These are phyloP conservation scores for Petrocephalus microphthalmus DNA, from an alignment of 2,113 vertebrate species.

Conservation along the genomic window DNA sequence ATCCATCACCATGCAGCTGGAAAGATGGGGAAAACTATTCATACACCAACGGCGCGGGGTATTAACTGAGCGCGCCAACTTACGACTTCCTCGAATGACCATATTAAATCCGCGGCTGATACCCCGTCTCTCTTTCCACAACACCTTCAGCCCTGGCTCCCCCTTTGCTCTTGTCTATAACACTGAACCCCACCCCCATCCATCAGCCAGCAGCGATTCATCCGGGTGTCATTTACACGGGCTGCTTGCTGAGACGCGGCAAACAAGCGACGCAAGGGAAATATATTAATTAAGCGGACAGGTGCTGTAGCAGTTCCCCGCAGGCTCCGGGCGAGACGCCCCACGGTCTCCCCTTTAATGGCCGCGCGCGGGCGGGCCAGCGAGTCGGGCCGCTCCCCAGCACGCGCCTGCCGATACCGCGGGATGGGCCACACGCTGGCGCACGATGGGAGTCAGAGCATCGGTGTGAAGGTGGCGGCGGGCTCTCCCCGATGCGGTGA, in stretches of 20 bases:
- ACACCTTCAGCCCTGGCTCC: neutral
- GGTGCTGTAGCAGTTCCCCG: neutral
- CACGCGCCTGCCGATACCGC: neutral
- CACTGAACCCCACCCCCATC: neutral
- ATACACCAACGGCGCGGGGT: neutral
- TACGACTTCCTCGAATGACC: neutral
- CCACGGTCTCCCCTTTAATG: neutral
- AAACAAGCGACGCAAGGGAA: neutral
- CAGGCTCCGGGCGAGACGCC: neutral
- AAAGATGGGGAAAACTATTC: neutral
- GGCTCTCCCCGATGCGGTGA: constrained; percentile 51
- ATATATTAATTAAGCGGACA: neutral
- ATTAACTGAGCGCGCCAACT: neutral
- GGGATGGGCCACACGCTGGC: neutral
- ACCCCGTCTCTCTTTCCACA: neutral
- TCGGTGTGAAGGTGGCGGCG: constrained; percentile 35
- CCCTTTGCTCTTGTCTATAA: neutral
- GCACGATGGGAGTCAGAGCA: neutral
- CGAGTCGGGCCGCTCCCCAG: neutral
- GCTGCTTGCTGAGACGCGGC: neutral
- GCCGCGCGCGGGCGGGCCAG: neutral
- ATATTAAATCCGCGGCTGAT: neutral
- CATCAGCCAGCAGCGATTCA: neutral
- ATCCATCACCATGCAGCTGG: neutral
- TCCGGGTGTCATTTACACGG: neutral